Base-by-base conservation (phyloP, 2,888 invertebrate genomes). In the Belgica antarctica region DNA sequence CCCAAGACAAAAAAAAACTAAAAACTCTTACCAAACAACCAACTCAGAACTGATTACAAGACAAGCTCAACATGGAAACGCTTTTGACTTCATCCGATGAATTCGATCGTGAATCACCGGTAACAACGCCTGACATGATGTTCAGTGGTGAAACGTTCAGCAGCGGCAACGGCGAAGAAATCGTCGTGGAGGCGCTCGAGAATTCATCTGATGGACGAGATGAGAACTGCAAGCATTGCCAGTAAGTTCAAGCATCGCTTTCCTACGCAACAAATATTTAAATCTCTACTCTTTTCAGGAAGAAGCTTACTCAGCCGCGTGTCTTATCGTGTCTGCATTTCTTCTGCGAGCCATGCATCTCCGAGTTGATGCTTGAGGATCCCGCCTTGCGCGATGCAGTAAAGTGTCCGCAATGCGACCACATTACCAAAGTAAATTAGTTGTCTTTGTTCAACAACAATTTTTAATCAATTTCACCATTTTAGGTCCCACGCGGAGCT, bases 291-390 rank as follows among this genome's bases (percentile, higher is more conserved):
- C 65, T n/a, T 81, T 84, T 73, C 76, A 88, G 87, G 77, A 86
- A 87, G 78, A 88, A 89, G 75, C 83, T 91, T 76, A 87, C 86
- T 79, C 86, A 88, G 78, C 96, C 96, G 72, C 87, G 94, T 74
- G 88, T 96, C 73, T 85, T 97, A 77, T 88, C 90, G 75, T 97
- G 96, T 81, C 87, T 97, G 78, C 96, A 97, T 83, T 93, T 93
- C 66, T 96, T 94, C 82, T 97, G 96, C 82, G 92, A 94, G 82
- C 86, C 87, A 74, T 97, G 96, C 81, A 84, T 97, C 76, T 89
- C 90, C 77, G 90, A 91, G 78, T 83, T 89, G 76, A 82, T 91
- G 76, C 85, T 86, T 73, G 88, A 89, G 79, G 83, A 86, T 63
- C 82, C 85, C 52, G 86, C 85, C 76, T 81, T 82, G 74, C 85